A percentile compares a stretch with the other conserved stretches of the same genome.
Conservation (phyloP, 2,797 vertebrate genomes). For the Danio tinwini region DNA sequence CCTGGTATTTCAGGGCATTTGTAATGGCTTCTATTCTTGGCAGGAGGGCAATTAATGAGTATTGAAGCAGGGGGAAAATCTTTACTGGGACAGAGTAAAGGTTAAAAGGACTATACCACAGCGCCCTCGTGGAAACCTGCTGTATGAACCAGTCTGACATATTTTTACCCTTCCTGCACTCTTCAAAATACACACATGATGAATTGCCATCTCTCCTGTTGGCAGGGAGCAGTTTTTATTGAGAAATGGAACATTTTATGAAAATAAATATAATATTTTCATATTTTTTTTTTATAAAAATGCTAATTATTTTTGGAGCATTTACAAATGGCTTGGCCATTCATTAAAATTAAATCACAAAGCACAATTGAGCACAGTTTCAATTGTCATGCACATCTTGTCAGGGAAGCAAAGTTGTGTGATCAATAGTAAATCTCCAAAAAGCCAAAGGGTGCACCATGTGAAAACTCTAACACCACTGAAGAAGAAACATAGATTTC, state of each 20-base stretch:
- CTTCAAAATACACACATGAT: neutral
- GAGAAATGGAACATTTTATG: no score
- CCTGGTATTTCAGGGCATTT: conserved; percentile 32
- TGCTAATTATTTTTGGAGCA: neutral
- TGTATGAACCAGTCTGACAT: conserved; percentile 2
- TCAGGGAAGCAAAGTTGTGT: no score
- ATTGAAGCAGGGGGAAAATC: conserved; percentile 26
- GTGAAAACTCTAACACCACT: no score
- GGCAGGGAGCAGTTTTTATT: neutral
- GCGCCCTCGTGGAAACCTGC: neutral
- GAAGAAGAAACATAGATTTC: no score
- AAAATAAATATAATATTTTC: no score
- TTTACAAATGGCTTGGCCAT: no score
- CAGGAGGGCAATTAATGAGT: conserved; percentile 57
- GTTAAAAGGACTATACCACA: conserved; percentile 33
- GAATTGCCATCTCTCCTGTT: neutral
- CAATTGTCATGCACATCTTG: no score
- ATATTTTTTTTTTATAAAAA: no score
- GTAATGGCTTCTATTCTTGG: conserved; percentile 58
- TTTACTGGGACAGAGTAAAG: conserved; percentile 27
- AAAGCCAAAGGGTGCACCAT: no score
- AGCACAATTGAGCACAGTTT: no score
- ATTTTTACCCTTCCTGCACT: conserved; percentile 23
- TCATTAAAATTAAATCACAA: no score
- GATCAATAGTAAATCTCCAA: no score